Conservation (phyloP, 2,797 vertebrate genomes). For the Typhlichthys eigenmanni region DNA sequence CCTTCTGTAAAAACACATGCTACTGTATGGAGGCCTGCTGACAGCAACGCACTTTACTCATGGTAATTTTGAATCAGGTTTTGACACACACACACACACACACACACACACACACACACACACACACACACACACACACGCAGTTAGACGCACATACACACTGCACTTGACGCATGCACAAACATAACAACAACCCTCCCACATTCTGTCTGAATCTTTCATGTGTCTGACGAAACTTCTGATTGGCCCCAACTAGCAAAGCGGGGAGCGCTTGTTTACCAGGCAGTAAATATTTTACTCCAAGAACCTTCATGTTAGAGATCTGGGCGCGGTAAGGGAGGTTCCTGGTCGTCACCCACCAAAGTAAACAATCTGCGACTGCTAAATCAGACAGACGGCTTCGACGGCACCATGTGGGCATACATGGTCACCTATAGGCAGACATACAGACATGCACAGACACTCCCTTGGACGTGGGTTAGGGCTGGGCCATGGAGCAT, state of each 20-base stretch:
- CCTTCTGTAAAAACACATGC: constrained; percentile 35
- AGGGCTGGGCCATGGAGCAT: too few relatives aligned
- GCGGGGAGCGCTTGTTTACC: constrained; percentile 69
- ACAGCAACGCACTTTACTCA: neutral
- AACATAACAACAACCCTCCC: neutral
- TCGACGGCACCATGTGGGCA: neutral
- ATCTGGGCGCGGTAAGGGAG: constrained; percentile 46
- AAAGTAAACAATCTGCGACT: constrained; percentile 55
- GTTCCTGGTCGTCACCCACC: constrained; percentile 43
- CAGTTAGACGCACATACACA: constrained; percentile 20
- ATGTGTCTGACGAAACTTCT: constrained; percentile 57
- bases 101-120: constrained; percentile 19
- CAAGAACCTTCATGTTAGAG: constrained; percentile 53
- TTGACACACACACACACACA: constrained; percentile 21
- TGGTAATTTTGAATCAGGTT: constrained; percentile 39
- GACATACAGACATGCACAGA: constrained; percentile 8
- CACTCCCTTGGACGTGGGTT: too few relatives aligned
- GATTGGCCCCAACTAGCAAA: constrained; percentile 73
- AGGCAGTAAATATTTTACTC: constrained; percentile 75
- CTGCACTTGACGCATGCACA: neutral
- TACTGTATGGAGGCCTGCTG: constrained; percentile 9
- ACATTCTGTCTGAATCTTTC: constrained; percentile 54
- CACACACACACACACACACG: constrained; percentile 5
- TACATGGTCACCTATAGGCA: neutral
- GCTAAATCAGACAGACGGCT: constrained; percentile 23